Conservation (phyloP, 2,888 invertebrate genomes). For the Meta bourneti region DNA sequence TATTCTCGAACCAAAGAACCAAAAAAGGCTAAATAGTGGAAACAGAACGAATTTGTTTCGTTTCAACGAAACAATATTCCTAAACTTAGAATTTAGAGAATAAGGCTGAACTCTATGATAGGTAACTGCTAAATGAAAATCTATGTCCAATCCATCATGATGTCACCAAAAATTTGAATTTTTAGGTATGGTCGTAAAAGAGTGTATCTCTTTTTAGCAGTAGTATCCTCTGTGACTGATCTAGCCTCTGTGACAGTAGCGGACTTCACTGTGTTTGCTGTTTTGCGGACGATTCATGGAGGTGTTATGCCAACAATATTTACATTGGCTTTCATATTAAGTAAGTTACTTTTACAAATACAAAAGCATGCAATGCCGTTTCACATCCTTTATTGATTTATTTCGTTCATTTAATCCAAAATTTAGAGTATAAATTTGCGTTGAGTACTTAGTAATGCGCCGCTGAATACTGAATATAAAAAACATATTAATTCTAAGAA, state of each 20-base stretch:
- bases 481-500: too few species aligned
- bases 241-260: neutral
- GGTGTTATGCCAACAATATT: neutral
- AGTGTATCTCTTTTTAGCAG: neutral
- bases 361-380: too few species aligned
- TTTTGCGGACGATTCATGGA: conserved; percentile 1
- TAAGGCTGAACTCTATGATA: neutral
- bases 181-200: conserved; percentile 10
- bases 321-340: neutral
- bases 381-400: too few species aligned
- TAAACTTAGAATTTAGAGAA: too few species aligned
- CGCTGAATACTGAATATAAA: too few species aligned
- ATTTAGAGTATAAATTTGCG: too few species aligned
- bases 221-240: neutral
- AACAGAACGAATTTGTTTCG: too few species aligned
- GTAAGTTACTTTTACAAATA: neutral
- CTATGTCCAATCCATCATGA: neutral
- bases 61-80: too few species aligned
- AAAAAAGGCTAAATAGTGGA: too few species aligned
- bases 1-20: too few species aligned
- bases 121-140: neutral
- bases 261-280: conserved; percentile 4
- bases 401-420: too few species aligned
- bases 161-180: neutral
- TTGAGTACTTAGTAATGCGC: too few species aligned